Evolutionary conservation across 2,113 vertebrate species (phyloP), one percentile per base, ranked within the genome.

Genomic region (Pycnonotus jocosus): DNA sequence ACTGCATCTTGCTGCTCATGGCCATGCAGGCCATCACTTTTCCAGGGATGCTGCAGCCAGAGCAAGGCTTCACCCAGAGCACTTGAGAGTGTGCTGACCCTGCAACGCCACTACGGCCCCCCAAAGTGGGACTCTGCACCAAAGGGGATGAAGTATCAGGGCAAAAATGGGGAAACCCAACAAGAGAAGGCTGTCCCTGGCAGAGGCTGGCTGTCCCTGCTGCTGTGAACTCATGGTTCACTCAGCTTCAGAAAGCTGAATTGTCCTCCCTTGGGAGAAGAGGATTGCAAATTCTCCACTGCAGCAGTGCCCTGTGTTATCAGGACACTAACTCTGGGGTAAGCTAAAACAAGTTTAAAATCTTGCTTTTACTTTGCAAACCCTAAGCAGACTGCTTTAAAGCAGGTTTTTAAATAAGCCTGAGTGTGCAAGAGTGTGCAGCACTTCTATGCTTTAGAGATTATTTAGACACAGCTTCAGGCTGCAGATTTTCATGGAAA

Each of bases 61-160:
- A 8, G 21, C 40, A 54, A 51, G 28, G 50, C 56, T 50, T 9
- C 13, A 35, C 60, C 33, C 45, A 40, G 37, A 64, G 71, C 37
- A 10, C 19, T 62, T 21, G 37, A n/a, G 42, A 10, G 3, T 0
- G 17, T 7, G 19, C 61, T 25, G 28, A 28, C 4, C 73, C 72
- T 66, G 56, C 68, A 70, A 0, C 22, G 40, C n/a, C 2, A 3
- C 33, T 7, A 0, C 3, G 5, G 22, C 23, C 19, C 31, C 58
- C 45, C 35, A 12, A 18, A 27, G 21, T 3, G 25, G 31, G 24
- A n/a, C 48, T 24, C 45, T 9, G 33, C 51, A n/a, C 12, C 44
- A 25, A 27, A 69, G 4, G 11, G 14, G n/a, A 12, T 2, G 40
- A 53, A n/a, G 17, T 4, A 10, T 11, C 53, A 68, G 47, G 21